Conservation (phyloP, 2,888 invertebrate species). For the Rhaphigaster nebulosa region DNA sequence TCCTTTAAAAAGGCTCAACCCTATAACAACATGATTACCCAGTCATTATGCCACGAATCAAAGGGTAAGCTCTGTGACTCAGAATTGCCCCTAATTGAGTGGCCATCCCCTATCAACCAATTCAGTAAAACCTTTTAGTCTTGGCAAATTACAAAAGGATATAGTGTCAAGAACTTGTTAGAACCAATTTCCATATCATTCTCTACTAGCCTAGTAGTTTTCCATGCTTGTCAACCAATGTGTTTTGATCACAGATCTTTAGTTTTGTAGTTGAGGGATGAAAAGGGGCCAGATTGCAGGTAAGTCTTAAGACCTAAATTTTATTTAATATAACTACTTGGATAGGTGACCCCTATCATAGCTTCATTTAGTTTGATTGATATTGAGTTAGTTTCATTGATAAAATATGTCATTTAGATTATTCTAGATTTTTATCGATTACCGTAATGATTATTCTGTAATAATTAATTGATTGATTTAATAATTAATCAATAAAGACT, state of each 20-base stretch:
- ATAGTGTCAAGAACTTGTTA: conserved; percentile 9
- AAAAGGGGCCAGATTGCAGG: too few species aligned
- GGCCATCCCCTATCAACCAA: conserved; percentile 47
- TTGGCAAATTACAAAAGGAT: background rate
- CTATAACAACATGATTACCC: conserved; percentile 38
- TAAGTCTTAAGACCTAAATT: too few species aligned
- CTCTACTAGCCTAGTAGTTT: conserved; percentile 19
- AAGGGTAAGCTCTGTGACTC: conserved; percentile 8
- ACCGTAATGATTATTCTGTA: too few species aligned
- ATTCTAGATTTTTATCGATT: too few species aligned
- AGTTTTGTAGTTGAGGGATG: too few species aligned
- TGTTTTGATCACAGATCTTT: background rate
- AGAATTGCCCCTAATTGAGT: conserved; percentile 52
- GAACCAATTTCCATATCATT: conserved; percentile 34
- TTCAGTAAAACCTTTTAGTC: conserved; percentile 44
- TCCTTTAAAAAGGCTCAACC: conserved; percentile 38
- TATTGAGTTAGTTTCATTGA: too few species aligned
- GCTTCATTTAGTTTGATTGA: too few species aligned
- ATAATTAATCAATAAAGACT: too few species aligned
- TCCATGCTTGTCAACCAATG: background rate
- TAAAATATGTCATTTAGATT: too few species aligned
- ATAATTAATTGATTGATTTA: too few species aligned
- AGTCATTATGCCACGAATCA: background rate
- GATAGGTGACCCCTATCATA: background rate
- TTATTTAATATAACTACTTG: background rate